phyloP scores from a whole-genome alignment of 2,797 vertebrate genomes.

The Oophaga sylvatica region DNA sequence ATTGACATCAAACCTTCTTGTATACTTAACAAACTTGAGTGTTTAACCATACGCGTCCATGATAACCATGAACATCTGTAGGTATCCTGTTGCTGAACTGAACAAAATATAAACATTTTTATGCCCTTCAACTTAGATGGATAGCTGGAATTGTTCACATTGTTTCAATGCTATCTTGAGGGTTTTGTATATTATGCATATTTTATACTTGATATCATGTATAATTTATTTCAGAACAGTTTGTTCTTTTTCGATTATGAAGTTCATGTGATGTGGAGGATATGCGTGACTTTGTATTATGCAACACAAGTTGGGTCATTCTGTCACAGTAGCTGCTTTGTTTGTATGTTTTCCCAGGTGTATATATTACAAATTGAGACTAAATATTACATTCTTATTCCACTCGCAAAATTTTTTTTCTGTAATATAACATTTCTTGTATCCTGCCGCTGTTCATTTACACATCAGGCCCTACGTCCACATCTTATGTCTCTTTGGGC shows the following conservation, averaged over 20 bases:
- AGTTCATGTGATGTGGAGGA: not conserved
- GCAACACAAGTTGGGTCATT: not conserved
- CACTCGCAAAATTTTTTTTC: not conserved
- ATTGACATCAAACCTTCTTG: too few relatives aligned
- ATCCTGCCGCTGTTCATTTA: too few relatives aligned
- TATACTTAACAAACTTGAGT: too few relatives aligned
- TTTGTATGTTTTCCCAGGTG: not conserved
- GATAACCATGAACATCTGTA: not conserved
- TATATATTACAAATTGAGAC: not conserved
- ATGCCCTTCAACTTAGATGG: slow-evolving; percentile 14
- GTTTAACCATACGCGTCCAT: too few relatives aligned
- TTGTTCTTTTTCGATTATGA: not conserved
- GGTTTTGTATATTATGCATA: not conserved
- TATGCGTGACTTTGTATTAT: not conserved
- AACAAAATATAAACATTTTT: not conserved
- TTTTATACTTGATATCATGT: not conserved
- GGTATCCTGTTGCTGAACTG: not conserved
- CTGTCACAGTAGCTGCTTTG: not conserved
- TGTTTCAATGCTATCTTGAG: not conserved
- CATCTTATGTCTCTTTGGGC: too few relatives aligned
- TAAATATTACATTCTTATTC: not conserved
- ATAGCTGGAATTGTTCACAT: not conserved
- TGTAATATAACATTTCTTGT: not conserved
- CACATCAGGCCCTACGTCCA: not conserved
- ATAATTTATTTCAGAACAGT: slow-evolving; percentile 19